Base-by-base conservation (phyloP, 2,888 invertebrate species). In the Polyommatus iphigenia region DNA sequence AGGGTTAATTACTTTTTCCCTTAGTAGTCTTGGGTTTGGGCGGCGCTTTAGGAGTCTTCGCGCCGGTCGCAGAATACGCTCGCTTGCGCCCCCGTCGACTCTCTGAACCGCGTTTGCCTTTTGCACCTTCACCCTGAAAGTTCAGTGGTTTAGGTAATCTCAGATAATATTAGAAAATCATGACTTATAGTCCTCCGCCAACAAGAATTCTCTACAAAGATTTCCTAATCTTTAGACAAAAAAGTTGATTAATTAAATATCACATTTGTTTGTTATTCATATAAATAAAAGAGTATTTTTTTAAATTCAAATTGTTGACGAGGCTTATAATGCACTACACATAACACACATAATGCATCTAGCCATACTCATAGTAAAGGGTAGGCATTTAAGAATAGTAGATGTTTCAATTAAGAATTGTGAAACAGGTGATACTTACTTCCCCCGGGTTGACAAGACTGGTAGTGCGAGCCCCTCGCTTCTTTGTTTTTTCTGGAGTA, bases 81-180 rank as follows among this genome's bases (percentile, higher is more conserved):
- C 93, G 87, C 79, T 92, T 92, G 46, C 92, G 85, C 5, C 92
- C 92, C 10, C 91, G 89, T 81, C 90, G 90, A 77, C 88, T 87
- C 7, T 86, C 88, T 20, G 79, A 78, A 2, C 85, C 85, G 18
- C 86, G 85, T 79, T 86, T 87, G n/a, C 78, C 81, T 3, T 86
- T 50, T 2, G 54, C 85, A 1, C 78, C 62, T 57, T 85, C 85
- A 18, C 85, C 86, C 80, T 82, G 78, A 78, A 77, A 24, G 6
- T 29, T 67, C 15, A 13, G 24, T 62, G 10, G 24, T 24, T 10
- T 62, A n/a, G 0, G 6, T 59, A 8, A 59, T 59, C 78, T 0
- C 0, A 15, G 67, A 15, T n/a, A 20, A 1, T 59, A 59, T 20
- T 20, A 59, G 59, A 20, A n/a, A 59, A 59, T 20, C 20, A n/a